phyloP scores from a whole-genome alignment of 2,797 vertebrate genomes.

The Enteromius trimaculatus region DNA sequence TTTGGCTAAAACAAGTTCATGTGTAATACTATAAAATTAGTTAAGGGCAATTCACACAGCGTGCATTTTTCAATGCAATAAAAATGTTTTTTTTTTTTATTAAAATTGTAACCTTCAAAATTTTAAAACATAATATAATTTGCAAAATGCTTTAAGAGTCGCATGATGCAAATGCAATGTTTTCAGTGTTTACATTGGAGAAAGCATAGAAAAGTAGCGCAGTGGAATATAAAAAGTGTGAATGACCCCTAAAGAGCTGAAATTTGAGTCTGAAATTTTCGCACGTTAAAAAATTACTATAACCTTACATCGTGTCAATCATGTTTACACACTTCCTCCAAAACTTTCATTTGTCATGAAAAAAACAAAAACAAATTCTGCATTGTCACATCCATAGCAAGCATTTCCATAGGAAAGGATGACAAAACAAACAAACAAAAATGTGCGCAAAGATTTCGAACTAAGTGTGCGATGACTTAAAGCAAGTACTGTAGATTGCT shows the following conservation, averaged over 20 bases:
- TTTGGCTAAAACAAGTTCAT: not conserved
- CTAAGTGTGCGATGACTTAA: too few relatives aligned
- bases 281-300: too few relatives aligned
- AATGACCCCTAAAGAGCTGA: not conserved
- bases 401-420: too few relatives aligned
- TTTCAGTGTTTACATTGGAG: not conserved
- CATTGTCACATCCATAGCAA: too few relatives aligned
- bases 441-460: too few relatives aligned
- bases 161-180: not conserved
- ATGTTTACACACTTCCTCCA: too few relatives aligned
- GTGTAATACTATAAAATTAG: not conserved
- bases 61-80: not conserved
- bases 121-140: not conserved
- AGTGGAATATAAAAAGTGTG: not conserved
- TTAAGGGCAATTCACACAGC: not conserved
- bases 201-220: not conserved
- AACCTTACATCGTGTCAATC: too few relatives aligned
- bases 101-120: not conserved
- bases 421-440: too few relatives aligned
- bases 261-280: too few relatives aligned
- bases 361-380: too few relatives aligned
- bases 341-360: too few relatives aligned
- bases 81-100: not conserved
- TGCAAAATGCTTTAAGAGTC: not conserved
- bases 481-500: not conserved